Evolutionary conservation across 2,888 invertebrate species (phyloP), one percentile per base, ranked within the genome.

Genomic region (Morpho helenor): DNA sequence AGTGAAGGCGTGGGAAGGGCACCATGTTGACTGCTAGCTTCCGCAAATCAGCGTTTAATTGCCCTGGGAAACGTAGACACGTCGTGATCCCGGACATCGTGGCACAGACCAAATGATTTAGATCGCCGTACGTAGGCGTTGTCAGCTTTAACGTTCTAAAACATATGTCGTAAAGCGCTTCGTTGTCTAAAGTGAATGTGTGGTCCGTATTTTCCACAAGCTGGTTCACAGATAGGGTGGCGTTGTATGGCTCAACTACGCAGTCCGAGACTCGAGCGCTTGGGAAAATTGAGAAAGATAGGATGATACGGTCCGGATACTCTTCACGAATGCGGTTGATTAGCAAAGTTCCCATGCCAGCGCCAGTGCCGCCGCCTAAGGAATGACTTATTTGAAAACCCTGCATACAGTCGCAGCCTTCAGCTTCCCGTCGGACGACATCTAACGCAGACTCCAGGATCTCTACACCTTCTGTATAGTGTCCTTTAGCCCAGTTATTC

Each of bases 121-220:
- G 82, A 31, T 31, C 31, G 31, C 31, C 31, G 31, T 31, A 31
- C 5, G 31, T 31, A 31, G 31, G 31, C 31, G 94, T 94, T n/a
- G 93, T 92, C 49, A 95, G 82, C 77, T 94, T 95, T 61, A 95
- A 80, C 6, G 95, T 95, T 61, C 95, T 89, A 90, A 95, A 95
- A 84, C 95, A 95, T 71, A 95, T 95, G 73, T 95, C 95, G 78
- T 95, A 95, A 51, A 95, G 84, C 22, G 95, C 95, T 79, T 95
- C 95, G 73, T 95, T 95, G 77, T 95, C 95, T 63, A 95, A 94
- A 69, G 95, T 95, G 72, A 91, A 94, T 0, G 94, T 82, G 61
- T 85, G 81, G 90, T 94, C 72, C 70, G 84, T 94, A 74, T 95
- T 94, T 73, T 95, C 95, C 2, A 95, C 94, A 23, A 95, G 80